A percentile compares a stretch with the other conserved stretches of the same genome.
Conservation (phyloP, 2,888 invertebrate genomes). For the Coecobrya sp. region DNA sequence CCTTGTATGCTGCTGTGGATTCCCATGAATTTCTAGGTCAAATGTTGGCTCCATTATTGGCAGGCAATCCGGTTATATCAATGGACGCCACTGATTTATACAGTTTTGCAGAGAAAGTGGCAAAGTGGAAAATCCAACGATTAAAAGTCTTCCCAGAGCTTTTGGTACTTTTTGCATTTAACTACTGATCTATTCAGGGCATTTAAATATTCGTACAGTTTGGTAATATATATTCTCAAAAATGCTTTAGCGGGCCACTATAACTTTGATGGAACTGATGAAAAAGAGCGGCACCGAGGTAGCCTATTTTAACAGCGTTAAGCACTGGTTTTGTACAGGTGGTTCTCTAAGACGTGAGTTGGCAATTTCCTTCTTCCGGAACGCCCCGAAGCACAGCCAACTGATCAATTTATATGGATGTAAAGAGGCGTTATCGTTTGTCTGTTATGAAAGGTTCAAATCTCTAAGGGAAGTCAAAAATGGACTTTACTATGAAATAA, state of each 20-base stretch:
- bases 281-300: no score
- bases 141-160: not conserved
- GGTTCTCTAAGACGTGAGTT: constrained; percentile 90
- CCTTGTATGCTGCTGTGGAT: constrained; percentile 96
- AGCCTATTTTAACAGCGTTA: constrained; percentile 89
- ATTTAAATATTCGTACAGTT: no score
- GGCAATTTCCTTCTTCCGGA: constrained; percentile 91
- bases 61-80: constrained; percentile 92
- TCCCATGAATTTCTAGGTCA: constrained; percentile 96
- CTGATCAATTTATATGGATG: constrained; percentile 97
- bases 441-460: constrained; percentile 92
- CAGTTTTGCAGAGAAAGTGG: not conserved
- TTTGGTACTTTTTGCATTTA: not conserved
- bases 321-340: constrained; percentile 95
- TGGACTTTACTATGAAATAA: constrained; percentile 89
- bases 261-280: not conserved
- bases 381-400: constrained; percentile 90
- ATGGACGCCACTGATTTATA: constrained; percentile 83
- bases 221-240: no score
- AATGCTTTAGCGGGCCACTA: not conserved
- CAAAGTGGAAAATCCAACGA: not conserved
- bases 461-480: constrained; percentile 89
- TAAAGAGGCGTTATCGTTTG: constrained; percentile 97
- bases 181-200: no score
- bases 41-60: constrained; percentile 95